Evolutionary conservation across 2,888 invertebrate species (phyloP).

Genomic region (Dendrolimus pini): DNA sequence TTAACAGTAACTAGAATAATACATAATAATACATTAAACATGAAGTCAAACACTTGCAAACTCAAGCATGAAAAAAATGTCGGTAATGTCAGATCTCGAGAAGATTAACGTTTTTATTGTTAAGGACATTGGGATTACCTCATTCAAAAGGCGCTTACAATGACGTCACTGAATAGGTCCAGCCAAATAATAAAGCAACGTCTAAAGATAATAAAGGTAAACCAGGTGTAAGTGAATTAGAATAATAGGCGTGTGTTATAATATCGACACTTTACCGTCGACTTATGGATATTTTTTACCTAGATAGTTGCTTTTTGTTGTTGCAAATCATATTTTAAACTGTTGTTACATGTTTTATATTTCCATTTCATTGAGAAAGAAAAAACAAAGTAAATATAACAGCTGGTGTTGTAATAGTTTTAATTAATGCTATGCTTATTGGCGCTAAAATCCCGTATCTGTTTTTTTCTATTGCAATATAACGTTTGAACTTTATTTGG

Average conservation of each 20-base stretch:
- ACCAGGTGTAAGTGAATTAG: constrained; percentile 26
- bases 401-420: constrained; percentile 11
- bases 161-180: constrained; percentile 44
- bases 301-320: too few species aligned
- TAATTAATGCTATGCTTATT: too few species aligned
- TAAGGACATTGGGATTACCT: constrained; percentile 46
- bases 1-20: too few species aligned
- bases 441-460: not conserved
- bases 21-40: too few species aligned
- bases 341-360: too few species aligned
- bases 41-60: too few species aligned
- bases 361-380: too few species aligned
- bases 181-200: constrained; percentile 33
- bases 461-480: constrained; percentile 6
- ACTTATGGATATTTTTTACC: too few species aligned
- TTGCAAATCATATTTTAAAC: too few species aligned
- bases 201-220: constrained; percentile 37
- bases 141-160: constrained; percentile 40
- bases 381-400: too few species aligned
- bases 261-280: not conserved
- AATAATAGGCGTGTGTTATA: not conserved
- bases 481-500: constrained; percentile 15
- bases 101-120: constrained; percentile 33
- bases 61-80: too few species aligned
- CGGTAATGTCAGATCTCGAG: not conserved